Conservation (phyloP, 1,140 invertebrate species). For the Lasioglossum albipes region DNA sequence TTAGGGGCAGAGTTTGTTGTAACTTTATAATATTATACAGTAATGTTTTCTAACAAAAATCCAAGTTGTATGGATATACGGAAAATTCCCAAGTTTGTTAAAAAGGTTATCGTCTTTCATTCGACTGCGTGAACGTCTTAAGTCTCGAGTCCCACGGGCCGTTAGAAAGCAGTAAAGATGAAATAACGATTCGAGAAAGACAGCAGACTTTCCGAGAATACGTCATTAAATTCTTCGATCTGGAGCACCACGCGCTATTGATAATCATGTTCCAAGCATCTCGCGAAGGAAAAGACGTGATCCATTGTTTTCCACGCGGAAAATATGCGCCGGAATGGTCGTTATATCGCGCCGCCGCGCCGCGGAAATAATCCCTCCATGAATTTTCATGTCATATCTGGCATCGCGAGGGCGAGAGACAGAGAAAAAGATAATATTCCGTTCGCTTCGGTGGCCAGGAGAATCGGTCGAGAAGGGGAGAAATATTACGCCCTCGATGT, state of each 20-base stretch:
- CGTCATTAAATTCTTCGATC: too few relatives aligned
- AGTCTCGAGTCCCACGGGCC: too few relatives aligned
- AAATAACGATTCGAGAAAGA: background rate
- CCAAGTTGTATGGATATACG: too few relatives aligned
- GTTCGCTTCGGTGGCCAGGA: slow-evolving; percentile 1
- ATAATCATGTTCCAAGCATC: slow-evolving; percentile 16
- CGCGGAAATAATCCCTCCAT: slow-evolving; percentile 31
- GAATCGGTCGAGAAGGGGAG: background rate
- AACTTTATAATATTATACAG: too few relatives aligned
- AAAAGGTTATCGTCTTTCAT: too few relatives aligned
- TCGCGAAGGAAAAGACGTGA: background rate
- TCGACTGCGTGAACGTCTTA: too few relatives aligned
- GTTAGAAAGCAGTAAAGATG: too few relatives aligned
- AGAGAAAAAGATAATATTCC: slow-evolving; percentile 21
- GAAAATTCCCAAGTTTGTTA: too few relatives aligned
- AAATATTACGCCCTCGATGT: slow-evolving; percentile 21
- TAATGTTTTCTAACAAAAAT: too few relatives aligned
- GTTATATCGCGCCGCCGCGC: slow-evolving; percentile 21
- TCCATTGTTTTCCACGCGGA: slow-evolving; percentile 18
- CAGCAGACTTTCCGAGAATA: too few relatives aligned
- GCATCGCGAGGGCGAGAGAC: background rate
- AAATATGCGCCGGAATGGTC: slow-evolving; percentile 19
- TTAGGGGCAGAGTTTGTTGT: background rate
- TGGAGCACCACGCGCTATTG: background rate
- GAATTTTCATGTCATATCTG: slow-evolving; percentile 37